Base-by-base conservation (phyloP, 2,797 vertebrate species). In the Leptatherina wallacei region DNA sequence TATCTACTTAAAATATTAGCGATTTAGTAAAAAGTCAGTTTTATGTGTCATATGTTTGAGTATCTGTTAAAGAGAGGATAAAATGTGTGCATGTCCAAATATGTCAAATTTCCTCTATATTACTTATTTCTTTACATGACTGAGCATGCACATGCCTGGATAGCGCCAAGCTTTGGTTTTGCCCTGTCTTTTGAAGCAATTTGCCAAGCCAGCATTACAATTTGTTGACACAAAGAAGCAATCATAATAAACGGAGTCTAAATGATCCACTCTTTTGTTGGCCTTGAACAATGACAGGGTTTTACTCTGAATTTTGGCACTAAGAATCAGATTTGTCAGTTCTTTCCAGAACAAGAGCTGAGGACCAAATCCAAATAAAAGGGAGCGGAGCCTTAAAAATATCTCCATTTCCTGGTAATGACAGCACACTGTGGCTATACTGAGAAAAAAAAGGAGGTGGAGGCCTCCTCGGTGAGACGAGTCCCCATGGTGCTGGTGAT, bases 281-380 rank as follows among this genome's bases (percentile, higher is more conserved):
- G 86, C 83, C 74, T 82, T 72, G 65, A 87, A 92, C 85, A 89
- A 87, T 88, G 84, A 83, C 80, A 54, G 81, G 74, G 80, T 71
- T 88, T 89, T 85, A 77, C 71, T 82, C 72, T 6, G 73, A 83
- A 80, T 82, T 49, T 81, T 92, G 91, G 91, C 91, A 83, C 56
- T 33, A 56, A 85, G 30, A 81, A 75, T 83, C 61, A 6, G 67
- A 85, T 88, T 89, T 85, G 88, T 91, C 90, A 89, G 86, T 86
- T 80, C 79, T 89, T 77, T 71, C 75, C 73, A 69, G 77, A 88
- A 89, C 63, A 87, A 82, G 73, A 75, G 82, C 87, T 78, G 69
- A 86, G 86, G 78, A 89, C 73, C 65, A 79, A 89, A 82, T 83
- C 80, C 89, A 87, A 90, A 85, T 85, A 89, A 90, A 89, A 85